Percentiles rank a stretch among this genome's conserved stretches.
Evolutionary conservation across 1,140 invertebrate species (phyloP).

Genomic region (Drosophila pectinifera): DNA sequence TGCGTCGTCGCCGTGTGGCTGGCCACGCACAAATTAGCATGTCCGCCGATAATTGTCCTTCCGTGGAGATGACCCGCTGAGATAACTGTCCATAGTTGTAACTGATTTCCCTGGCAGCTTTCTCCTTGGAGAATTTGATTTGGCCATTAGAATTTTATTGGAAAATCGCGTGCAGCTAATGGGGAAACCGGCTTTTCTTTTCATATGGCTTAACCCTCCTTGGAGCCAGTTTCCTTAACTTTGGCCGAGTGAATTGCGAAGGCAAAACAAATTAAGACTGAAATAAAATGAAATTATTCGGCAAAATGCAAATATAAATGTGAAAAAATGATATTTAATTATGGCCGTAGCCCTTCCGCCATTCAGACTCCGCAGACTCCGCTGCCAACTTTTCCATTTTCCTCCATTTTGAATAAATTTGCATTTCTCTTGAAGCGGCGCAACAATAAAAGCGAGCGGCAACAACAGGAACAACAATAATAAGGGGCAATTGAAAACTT

Average conservation of each 20-base stretch:
- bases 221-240: neutral
- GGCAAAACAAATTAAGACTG: slow-evolving; percentile 43
- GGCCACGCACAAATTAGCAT: slow-evolving; percentile 83
- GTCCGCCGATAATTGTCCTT: slow-evolving; percentile 83
- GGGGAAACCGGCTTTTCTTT: slow-evolving; percentile 35
- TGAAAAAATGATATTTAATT: slow-evolving; percentile 77
- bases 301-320: slow-evolving; percentile 73
- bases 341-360: slow-evolving; percentile 53
- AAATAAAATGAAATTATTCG: slow-evolving; percentile 66
- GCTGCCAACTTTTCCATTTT: slow-evolving; percentile 62
- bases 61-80: slow-evolving; percentile 83
- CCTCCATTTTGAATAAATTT: slow-evolving; percentile 79
- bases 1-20: slow-evolving; percentile 5
- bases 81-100: slow-evolving; percentile 82
- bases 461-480: slow-evolving; percentile 62
- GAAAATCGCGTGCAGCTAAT: slow-evolving; percentile 74
- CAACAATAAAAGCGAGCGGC: slow-evolving; percentile 37
- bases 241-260: slow-evolving; percentile 14
- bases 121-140: slow-evolving; percentile 62
- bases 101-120: slow-evolving; percentile 68
- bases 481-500: slow-evolving; percentile 81
- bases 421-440: slow-evolving; percentile 69
- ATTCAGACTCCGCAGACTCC: slow-evolving; percentile 42
- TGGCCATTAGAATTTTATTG: slow-evolving; percentile 70
- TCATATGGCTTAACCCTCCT: neutral